Conservation (phyloP, 1,140 invertebrate species). For the Sitobion miscanthi region DNA sequence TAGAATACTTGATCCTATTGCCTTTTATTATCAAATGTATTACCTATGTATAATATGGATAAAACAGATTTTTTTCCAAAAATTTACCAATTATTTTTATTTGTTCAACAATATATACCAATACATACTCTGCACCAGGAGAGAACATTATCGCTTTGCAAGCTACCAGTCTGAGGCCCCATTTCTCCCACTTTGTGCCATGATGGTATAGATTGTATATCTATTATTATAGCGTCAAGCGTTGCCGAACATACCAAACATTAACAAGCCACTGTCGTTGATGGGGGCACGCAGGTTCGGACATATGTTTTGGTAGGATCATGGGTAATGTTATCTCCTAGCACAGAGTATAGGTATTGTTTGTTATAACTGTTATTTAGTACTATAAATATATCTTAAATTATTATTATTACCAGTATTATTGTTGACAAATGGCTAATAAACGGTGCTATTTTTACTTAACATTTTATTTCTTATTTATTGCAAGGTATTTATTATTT, state of each 20-base stretch:
- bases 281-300: too few relatives aligned
- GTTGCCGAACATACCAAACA: too few relatives aligned
- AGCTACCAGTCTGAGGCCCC: too few relatives aligned
- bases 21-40: not conserved
- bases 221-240: too few relatives aligned
- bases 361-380: not conserved
- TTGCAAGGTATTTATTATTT: not conserved
- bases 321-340: too few relatives aligned
- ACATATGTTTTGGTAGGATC: too few relatives aligned
- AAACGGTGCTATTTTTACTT: conserved; percentile 1
- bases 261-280: too few relatives aligned
- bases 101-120: conserved; percentile 1
- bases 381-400: not conserved
- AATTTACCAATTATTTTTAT: conserved; percentile 10
- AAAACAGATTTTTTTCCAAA: not conserved
- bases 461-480: not conserved
- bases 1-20: not conserved
- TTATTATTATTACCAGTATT: conserved; percentile 14
- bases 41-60: not conserved
- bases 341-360: not conserved
- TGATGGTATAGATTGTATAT: too few relatives aligned
- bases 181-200: too few relatives aligned
- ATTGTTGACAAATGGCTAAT: not conserved
- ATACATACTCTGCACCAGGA: too few relatives aligned
- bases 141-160: too few relatives aligned